phyloP scores from a whole-genome alignment of 2,113 vertebrate genomes.

The Leptosomus discolor region DNA sequence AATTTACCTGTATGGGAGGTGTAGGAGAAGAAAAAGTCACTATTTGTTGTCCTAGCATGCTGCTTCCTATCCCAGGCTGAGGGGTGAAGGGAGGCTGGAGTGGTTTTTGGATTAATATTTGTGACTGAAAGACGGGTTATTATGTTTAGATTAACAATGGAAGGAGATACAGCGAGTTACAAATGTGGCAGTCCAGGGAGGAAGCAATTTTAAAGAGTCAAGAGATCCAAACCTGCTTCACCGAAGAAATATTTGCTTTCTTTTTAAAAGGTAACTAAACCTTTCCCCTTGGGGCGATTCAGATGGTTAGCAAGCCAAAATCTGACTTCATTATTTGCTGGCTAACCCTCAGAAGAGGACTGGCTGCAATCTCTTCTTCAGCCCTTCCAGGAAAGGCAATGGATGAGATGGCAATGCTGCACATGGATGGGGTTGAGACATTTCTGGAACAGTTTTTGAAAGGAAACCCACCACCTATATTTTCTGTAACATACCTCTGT shows the following conservation, averaged over 20 bases:
- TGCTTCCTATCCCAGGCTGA: not conserved
- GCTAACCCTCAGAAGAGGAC: not conserved
- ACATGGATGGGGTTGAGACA: not conserved
- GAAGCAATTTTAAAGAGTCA: conserved; percentile 45
- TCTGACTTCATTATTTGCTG: not conserved
- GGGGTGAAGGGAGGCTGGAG: not conserved
- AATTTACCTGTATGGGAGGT: not conserved
- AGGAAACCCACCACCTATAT: not conserved
- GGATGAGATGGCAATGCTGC: not conserved
- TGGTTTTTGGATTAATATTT: conserved; percentile 8
- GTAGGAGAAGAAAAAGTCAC: not conserved
- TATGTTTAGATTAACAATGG: conserved; percentile 37
- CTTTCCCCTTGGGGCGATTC: not conserved
- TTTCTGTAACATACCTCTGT: not conserved
- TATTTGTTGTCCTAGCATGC: not conserved
- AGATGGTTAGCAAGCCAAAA: conserved; percentile 4
- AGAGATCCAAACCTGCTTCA: conserved; percentile 41
- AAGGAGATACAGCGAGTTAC: conserved; percentile 52
- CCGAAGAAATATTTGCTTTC: conserved; percentile 46
- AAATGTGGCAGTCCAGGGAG: conserved; percentile 31
- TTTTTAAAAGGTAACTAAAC: conserved; percentile 33
- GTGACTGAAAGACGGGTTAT: not conserved
- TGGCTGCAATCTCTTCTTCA: not conserved
- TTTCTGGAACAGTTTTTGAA: not conserved
- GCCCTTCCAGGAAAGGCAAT: not conserved